Percentiles rank a stretch among this genome's conserved stretches.
Evolutionary conservation across 1,140 invertebrate species (phyloP).

Genomic region (Dreissena rostriformis): DNA sequence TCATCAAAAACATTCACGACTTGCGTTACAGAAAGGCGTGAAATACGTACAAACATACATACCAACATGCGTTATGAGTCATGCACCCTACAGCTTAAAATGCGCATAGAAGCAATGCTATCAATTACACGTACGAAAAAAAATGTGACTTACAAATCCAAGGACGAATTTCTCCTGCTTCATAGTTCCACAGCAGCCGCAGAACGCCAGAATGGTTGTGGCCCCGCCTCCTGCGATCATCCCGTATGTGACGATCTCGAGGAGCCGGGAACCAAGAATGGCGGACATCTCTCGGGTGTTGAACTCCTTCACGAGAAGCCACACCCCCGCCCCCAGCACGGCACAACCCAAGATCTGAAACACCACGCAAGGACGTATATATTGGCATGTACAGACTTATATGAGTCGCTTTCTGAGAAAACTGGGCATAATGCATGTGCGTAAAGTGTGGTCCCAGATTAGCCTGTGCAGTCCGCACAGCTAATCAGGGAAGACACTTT

Average conservation of each 20-base stretch:
- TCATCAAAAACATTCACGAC: too few relatives aligned
- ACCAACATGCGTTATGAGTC: too few relatives aligned
- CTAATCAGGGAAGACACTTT: too few relatives aligned
- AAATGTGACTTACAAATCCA: slow-evolving; percentile 73
- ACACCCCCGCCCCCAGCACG: slow-evolving; percentile 74
- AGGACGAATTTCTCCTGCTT: slow-evolving; percentile 77
- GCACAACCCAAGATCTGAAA: slow-evolving; percentile 74
- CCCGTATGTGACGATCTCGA: slow-evolving; percentile 75
- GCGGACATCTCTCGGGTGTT: slow-evolving; percentile 74
- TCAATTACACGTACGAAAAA: too few relatives aligned
- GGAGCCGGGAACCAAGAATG: slow-evolving; percentile 69
- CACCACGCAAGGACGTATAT: neutral
- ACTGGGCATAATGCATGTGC: too few relatives aligned
- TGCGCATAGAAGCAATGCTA: too few relatives aligned
- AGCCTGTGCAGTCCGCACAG: too few relatives aligned
- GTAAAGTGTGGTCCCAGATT: too few relatives aligned
- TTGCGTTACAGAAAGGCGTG: too few relatives aligned
- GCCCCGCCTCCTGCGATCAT: slow-evolving; percentile 75
- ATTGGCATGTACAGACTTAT: neutral
- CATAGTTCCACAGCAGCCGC: slow-evolving; percentile 79
- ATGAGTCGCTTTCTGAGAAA: too few relatives aligned
- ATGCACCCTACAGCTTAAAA: too few relatives aligned
- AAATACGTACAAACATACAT: too few relatives aligned
- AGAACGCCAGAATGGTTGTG: slow-evolving; percentile 76
- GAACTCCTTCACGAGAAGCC: slow-evolving; percentile 76